A percentile compares a stretch with the other conserved stretches of the same genome.
Conservation (phyloP, 2,113 vertebrate species). For the Heteronetta atricapilla region DNA sequence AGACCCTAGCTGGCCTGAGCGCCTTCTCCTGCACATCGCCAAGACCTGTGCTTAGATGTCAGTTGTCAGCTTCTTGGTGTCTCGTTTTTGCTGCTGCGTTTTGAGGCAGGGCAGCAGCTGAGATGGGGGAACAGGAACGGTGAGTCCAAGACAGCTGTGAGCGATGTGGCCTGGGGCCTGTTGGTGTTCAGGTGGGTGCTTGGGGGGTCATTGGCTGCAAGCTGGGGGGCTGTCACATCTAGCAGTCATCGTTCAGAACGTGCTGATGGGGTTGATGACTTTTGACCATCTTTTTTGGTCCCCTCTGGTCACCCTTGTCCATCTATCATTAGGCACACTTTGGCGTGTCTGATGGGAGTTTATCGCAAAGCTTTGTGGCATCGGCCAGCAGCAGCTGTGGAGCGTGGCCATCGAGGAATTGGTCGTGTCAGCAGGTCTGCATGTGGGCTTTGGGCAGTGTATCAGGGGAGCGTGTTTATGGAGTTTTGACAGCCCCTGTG, state of each 20-base stretch:
- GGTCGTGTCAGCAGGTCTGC: neutral
- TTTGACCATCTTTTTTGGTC: neutral
- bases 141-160: neutral
- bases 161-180: neutral
- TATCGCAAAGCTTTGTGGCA: neutral
- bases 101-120: neutral
- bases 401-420: neutral
- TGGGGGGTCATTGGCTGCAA: rapidly evolving
- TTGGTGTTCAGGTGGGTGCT: neutral
- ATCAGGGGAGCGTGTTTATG: neutral
- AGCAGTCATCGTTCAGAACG: neutral
- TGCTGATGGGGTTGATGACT: neutral
- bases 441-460: neutral
- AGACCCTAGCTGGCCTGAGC: neutral
- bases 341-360: neutral
- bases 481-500: neutral
- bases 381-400: rapidly evolving
- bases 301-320: neutral
- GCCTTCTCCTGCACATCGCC: neutral
- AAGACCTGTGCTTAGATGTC: neutral
- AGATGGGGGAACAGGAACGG: neutral
- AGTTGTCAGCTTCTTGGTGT: neutral
- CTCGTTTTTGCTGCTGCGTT: neutral
- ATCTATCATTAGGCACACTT: neutral
- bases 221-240: rapidly evolving